Base-by-base conservation (phyloP, 1,140 invertebrate species). In the Brachystomella parvula region DNA sequence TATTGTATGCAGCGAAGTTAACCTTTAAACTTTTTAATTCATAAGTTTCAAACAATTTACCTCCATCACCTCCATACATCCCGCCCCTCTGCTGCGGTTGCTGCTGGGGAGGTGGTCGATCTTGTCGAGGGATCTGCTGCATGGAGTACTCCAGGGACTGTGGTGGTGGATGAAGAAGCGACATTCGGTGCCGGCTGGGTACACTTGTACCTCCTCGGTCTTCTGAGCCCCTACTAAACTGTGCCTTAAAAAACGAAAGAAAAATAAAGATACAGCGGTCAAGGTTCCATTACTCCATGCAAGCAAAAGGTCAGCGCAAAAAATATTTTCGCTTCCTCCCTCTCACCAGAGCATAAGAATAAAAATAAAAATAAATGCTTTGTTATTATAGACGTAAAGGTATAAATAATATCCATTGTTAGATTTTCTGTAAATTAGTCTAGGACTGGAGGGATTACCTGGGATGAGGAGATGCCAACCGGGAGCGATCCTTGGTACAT, bases 111-210 rank as follows among this genome's bases (percentile, higher is more conserved):
- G 35, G 60, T 63, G 68, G 71, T 67, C 68, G 65, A 64, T 73
- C 71, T 31, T 63, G 58, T 61, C 71, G 32, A 21, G 68, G 66
- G 44, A 68, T 70, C 17, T 67, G 71, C 32, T 35, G 66, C 26
- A 70, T 73, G 24, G 30, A 64, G 56, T 73, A 73, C 15, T 73
- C 71, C 30, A 59, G 30, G 21, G 65, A 61, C 15, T 63, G 68
- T 32, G 66, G 68, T n/a, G 68, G 66, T 15, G 71, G 71, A 57
- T 67, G 71, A 9, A 70, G 60, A 0, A 73, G 60, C 6, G 66
- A 68, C 68, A 70, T 68, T 35, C 68, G 59, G 17, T 63, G 70
- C 24, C 62, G 56, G 26, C 69, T 60, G 31, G 26, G 61, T 32
- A 61, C 53, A 26, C 63, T 64, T 19, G 66, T 49, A 30, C 71